These are phyloP conservation scores for Teleiodes luculella DNA, from an alignment of 2,888 invertebrate species.

Conservation along the genomic window DNA sequence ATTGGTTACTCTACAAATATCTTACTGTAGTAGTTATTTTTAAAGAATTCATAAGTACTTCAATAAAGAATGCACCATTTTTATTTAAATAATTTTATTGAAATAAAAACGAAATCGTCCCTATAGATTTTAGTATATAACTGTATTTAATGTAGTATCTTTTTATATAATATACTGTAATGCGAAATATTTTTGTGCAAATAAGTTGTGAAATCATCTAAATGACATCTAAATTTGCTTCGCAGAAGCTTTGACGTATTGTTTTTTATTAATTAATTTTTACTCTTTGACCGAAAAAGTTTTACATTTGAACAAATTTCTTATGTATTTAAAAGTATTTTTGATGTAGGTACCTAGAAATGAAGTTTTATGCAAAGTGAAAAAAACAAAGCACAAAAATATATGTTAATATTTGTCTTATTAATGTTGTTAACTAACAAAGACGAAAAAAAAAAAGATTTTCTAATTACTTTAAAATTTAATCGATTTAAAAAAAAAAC, in stretches of 20 bases:
- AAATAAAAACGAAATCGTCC: constrained; percentile 5
- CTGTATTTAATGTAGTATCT: neutral
- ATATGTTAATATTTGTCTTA: too few relatives aligned
- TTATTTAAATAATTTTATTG: neutral
- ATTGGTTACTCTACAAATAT: too few relatives aligned
- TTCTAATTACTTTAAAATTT: too few relatives aligned
- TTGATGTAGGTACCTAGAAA: neutral
- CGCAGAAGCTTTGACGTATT: neutral
- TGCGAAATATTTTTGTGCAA: constrained; percentile 3
- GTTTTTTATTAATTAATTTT: neutral
- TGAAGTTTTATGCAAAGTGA: too few relatives aligned
- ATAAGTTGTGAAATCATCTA: constrained; percentile 2
- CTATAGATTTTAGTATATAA: neutral
- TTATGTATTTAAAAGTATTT: neutral
- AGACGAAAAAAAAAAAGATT: too few relatives aligned
- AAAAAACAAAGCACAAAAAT: too few relatives aligned
- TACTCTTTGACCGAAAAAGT: neutral
- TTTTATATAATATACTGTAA: neutral
- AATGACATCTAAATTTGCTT: neutral
- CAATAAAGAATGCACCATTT: neutral
- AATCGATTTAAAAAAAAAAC: too few relatives aligned
- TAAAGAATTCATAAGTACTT: too few relatives aligned
- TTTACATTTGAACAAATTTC: neutral
- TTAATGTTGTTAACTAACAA: too few relatives aligned
- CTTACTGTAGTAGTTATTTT: too few relatives aligned